Conservation (phyloP, 2,888 invertebrate genomes). For the Diarsia brunnea region DNA sequence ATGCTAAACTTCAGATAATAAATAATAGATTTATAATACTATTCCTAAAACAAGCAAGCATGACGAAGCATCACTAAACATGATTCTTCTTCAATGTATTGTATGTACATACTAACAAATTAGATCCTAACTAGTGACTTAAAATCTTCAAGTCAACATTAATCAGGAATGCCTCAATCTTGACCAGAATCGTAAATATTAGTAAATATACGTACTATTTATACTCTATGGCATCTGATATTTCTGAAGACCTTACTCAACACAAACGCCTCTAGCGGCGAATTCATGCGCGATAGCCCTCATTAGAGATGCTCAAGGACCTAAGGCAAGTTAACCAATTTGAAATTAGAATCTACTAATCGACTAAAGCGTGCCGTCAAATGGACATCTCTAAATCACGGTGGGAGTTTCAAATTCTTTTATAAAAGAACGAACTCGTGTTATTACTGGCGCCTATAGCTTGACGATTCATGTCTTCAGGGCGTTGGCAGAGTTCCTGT, state of each 20-base stretch:
- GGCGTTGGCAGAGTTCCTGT: constrained; percentile 42
- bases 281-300: not conserved
- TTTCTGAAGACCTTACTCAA: not conserved
- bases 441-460: not conserved
- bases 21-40: not conserved
- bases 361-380: constrained; percentile 5
- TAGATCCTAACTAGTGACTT: not conserved
- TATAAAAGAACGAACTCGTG: constrained; percentile 45
- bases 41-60: not conserved
- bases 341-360: constrained; percentile 25
- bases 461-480: constrained; percentile 48
- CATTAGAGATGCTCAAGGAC: constrained; percentile 8
- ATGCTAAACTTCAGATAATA: not conserved
- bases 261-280: not conserved
- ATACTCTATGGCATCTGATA: not conserved
- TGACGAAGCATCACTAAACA: not conserved
- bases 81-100: not conserved
- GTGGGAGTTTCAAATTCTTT: constrained; percentile 49
- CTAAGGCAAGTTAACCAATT: constrained; percentile 22
- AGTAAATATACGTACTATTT: not conserved
- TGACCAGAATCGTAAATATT: not conserved
- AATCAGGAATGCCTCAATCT: not conserved
- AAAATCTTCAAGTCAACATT: not conserved
- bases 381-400: constrained; percentile 28
- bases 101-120: not conserved